Percentiles rank a stretch among this genome's conserved stretches.
Evolutionary conservation across 2,888 invertebrate species (phyloP).

Genomic region (Microctonus hyperodae): DNA sequence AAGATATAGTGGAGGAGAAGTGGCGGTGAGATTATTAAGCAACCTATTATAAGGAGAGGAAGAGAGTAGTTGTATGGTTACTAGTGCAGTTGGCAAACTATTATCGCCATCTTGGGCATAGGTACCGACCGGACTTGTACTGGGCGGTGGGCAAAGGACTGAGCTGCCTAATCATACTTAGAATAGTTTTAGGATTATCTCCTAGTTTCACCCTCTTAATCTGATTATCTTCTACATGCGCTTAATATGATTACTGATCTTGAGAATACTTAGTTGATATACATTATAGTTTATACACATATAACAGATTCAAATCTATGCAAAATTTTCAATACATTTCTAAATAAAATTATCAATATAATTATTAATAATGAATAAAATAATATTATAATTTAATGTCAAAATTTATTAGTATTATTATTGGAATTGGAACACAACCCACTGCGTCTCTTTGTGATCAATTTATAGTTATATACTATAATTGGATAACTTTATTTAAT

Average conservation of each 20-base stretch:
- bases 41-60: constrained; percentile 48
- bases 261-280: constrained; percentile 56
- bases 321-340: neutral
- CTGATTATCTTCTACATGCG: constrained; percentile 63
- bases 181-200: constrained; percentile 64
- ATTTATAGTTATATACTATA: constrained; percentile 2
- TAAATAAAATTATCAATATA: constrained; percentile 13
- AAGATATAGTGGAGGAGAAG: neutral
- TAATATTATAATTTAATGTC: neutral
- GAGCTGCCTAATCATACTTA: constrained; percentile 63
- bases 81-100: constrained; percentile 63
- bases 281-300: no score
- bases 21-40: constrained; percentile 2
- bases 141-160: constrained; percentile 52
- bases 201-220: constrained; percentile 58
- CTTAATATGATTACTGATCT: constrained; percentile 64
- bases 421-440: constrained; percentile 40
- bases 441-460: neutral
- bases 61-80: constrained; percentile 59
- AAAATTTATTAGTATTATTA: neutral
- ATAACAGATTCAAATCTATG: constrained; percentile 53
- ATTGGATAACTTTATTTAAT: constrained; percentile 20
- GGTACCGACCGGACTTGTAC: constrained; percentile 27
- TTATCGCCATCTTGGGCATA: constrained; percentile 59
- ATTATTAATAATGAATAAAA: neutral